A percentile compares a stretch with the other conserved stretches of the same genome.
These are phyloP conservation scores for Liopterus haemorrhoidalis DNA, from an alignment of 2,888 invertebrate genomes.

Conservation along the genomic window DNA sequence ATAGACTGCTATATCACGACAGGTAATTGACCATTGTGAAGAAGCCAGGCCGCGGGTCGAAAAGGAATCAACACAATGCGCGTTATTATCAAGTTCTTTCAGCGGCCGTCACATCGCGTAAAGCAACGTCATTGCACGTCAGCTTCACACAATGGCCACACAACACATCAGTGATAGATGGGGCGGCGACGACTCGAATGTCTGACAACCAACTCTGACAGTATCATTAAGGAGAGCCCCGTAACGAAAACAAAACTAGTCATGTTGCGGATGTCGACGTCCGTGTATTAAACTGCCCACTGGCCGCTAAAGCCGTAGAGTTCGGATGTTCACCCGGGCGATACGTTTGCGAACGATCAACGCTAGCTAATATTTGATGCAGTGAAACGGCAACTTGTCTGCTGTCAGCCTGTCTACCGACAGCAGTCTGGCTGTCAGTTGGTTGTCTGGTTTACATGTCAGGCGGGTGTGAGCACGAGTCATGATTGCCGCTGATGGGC, in stretches of 20 bases:
- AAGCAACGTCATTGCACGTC: conserved; percentile 42
- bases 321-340: no score
- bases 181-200: conserved; percentile 30
- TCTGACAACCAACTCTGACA: conserved; percentile 44
- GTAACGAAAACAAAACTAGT: conserved; percentile 41
- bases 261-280: no score
- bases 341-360: no score
- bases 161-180: conserved; percentile 33
- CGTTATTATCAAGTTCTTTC: conserved; percentile 43
- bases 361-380: conserved; percentile 48
- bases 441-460: conserved; percentile 50
- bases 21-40: conserved; percentile 45
- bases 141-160: conserved; percentile 28
- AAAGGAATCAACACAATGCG: conserved; percentile 43
- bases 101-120: conserved; percentile 40
- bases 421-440: conserved; percentile 51
- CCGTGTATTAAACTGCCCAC: no score
- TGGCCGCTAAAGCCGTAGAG: no score
- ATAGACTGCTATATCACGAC: conserved; percentile 41
- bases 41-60: conserved; percentile 33
- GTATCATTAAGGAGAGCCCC: conserved; percentile 42
- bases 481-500: conserved; percentile 17
- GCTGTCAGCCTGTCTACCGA: conserved; percentile 45
- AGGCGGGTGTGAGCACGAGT: conserved; percentile 39
- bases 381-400: conserved; percentile 48